Percentiles rank a stretch among this genome's conserved stretches.
Evolutionary conservation across 2,113 vertebrate genomes (phyloP).

Genomic region (Catharus fuscescens): DNA sequence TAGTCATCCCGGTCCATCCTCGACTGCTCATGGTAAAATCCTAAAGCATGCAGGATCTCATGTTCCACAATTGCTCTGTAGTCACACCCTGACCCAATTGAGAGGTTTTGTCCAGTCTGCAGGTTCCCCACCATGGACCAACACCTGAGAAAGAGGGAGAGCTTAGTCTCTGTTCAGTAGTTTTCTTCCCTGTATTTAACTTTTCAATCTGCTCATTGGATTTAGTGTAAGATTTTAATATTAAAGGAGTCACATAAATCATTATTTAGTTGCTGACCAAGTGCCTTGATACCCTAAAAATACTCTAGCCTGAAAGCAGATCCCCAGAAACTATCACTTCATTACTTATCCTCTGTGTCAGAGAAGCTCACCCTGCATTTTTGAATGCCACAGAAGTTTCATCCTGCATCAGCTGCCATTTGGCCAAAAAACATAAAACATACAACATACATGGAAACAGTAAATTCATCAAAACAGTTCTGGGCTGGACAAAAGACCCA

Average conservation of each 20-base stretch:
- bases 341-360: not conserved
- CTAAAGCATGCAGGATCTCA: conserved; percentile 87
- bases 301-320: not conserved
- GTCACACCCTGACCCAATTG: conserved; percentile 86
- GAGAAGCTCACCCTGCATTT: not conserved
- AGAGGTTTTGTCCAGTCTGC: conserved; percentile 84
- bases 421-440: not conserved
- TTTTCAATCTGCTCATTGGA: not conserved
- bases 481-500: not conserved
- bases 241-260: not conserved
- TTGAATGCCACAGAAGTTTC: not conserved
- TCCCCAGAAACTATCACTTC: not conserved
- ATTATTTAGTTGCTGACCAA: not conserved
- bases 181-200: not conserved
- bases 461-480: not conserved
- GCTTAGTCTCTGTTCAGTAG: not conserved
- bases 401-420: not conserved
- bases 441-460: not conserved
- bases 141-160: conserved; percentile 76
- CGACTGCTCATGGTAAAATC: conserved; percentile 93
- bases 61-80: conserved; percentile 88
- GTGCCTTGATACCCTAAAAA: not conserved
- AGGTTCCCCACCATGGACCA: conserved; percentile 88
- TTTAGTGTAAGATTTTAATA: not conserved
- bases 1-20: conserved; percentile 91